A percentile compares a stretch with the other conserved stretches of the same genome.
phyloP scores from a whole-genome alignment of 2,113 vertebrate species.

The Fulmarus glacialis region DNA sequence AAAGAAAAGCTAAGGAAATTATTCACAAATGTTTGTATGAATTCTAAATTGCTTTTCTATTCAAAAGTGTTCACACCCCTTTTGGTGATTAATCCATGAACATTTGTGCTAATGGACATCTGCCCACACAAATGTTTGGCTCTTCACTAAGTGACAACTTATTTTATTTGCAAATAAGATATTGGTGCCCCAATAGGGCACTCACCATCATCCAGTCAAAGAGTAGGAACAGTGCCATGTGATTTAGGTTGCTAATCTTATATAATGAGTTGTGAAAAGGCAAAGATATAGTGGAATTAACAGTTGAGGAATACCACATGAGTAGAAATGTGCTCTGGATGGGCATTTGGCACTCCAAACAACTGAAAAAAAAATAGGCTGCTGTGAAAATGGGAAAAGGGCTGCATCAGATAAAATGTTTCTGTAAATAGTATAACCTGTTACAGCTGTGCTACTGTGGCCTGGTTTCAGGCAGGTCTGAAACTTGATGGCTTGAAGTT shows the following conservation, averaged over 20 bases:
- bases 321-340: background rate
- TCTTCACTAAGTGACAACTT: slow-evolving; percentile 62
- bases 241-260: slow-evolving; percentile 29
- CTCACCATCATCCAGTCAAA: background rate
- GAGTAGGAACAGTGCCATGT: background rate
- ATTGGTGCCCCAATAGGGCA: slow-evolving; percentile 17
- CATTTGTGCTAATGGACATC: slow-evolving; percentile 70
- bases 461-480: background rate
- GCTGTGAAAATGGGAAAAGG: background rate
- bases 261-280: slow-evolving; percentile 7
- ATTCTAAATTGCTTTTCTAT: slow-evolving; percentile 55
- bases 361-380: background rate
- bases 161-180: slow-evolving; percentile 71
- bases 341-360: background rate
- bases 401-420: background rate
- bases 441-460: background rate
- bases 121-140: slow-evolving; percentile 65
- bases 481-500: background rate
- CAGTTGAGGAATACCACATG: background rate
- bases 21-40: slow-evolving; percentile 54
- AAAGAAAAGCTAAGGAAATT: slow-evolving; percentile 12
- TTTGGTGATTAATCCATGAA: slow-evolving; percentile 64
- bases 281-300: slow-evolving; percentile 23
- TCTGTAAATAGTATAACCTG: background rate
- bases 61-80: slow-evolving; percentile 57